Conservation (phyloP, 2,113 vertebrate genomes). For the Azemiops feae region DNA sequence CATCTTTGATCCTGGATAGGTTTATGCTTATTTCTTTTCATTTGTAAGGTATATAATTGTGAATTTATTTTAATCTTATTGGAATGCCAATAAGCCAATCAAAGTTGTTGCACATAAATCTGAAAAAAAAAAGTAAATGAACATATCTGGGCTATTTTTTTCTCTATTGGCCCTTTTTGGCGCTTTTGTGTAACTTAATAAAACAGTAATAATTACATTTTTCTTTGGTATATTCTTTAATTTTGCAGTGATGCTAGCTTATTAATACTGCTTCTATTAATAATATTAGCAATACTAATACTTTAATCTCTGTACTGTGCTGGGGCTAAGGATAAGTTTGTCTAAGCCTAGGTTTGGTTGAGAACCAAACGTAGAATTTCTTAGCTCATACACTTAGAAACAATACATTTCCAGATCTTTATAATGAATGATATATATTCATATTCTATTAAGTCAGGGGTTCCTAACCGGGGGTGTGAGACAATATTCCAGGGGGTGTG, state of each 20-base stretch:
- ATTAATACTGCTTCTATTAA: not conserved
- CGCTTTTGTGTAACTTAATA: not conserved
- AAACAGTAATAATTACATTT: not conserved
- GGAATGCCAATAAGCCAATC: not conserved
- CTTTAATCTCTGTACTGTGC: not conserved
- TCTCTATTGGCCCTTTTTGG: not conserved
- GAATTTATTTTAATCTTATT: not conserved
- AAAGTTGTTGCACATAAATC: not conserved
- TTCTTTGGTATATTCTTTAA: not conserved
- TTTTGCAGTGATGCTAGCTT: not conserved
- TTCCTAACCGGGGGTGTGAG: too few species aligned
- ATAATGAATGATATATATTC: not conserved
- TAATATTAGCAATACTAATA: not conserved
- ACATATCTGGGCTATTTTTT: not conserved
- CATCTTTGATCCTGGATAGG: not conserved
- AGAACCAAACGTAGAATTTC: not conserved
- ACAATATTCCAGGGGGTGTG: too few species aligned
- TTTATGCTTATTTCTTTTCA: not conserved
- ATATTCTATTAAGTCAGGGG: not conserved
- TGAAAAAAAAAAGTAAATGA: not conserved
- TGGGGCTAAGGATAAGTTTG: not conserved
- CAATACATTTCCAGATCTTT: not conserved
- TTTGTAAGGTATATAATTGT: not conserved
- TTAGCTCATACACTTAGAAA: not conserved
- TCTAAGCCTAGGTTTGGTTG: not conserved